Evolutionary conservation across 2,113 vertebrate genomes (phyloP).

Genomic region (Syngnathoides biaculeatus): DNA sequence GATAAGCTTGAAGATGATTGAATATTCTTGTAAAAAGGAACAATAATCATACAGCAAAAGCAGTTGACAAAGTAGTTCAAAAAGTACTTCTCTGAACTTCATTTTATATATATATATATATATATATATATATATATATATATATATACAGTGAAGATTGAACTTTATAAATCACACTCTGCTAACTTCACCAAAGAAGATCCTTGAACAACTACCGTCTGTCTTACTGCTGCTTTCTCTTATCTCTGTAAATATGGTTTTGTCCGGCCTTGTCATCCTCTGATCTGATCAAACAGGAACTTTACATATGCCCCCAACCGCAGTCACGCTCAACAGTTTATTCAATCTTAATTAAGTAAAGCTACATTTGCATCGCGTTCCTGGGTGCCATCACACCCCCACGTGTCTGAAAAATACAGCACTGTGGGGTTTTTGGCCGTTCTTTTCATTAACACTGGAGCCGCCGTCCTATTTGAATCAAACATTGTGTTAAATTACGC

Average conservation of each 20-base stretch:
- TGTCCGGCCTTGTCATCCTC: no score
- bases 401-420: no score
- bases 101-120: not conserved
- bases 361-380: no score
- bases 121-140: no score
- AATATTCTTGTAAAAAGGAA: not conserved
- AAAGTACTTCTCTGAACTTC: not conserved
- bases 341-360: no score
- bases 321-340: no score
- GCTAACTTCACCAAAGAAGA: not conserved
- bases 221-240: not conserved
- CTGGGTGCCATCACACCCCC: no score
- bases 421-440: no score
- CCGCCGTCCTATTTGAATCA: not conserved
- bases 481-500: not conserved
- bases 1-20: slow-evolving; percentile 20
- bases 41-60: not conserved
- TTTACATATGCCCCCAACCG: no score
- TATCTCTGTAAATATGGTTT: no score
- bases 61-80: not conserved
- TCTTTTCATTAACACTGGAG: not conserved
- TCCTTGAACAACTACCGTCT: not conserved
- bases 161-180: not conserved
- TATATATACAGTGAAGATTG: no score
- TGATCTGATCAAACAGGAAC: no score